A percentile compares a stretch with the other conserved stretches of the same genome.
Evolutionary conservation across 2,113 vertebrate genomes (phyloP).

Genomic region (Rutilus rutilus): DNA sequence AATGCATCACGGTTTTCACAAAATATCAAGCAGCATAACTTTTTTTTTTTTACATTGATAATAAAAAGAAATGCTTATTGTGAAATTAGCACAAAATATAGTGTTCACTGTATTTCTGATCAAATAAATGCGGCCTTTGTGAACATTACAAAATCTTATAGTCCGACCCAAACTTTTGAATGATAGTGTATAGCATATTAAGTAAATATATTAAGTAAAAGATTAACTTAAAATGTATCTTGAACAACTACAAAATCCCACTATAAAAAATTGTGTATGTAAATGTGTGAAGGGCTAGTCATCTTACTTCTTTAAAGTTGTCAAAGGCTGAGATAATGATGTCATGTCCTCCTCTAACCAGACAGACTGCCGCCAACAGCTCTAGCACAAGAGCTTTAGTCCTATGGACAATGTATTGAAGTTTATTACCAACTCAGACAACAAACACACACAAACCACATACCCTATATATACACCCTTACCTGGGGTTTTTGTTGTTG

Average conservation of each 20-base stretch:
- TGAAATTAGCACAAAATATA: too few relatives aligned
- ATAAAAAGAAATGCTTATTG: too few relatives aligned
- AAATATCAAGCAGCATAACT: too few relatives aligned
- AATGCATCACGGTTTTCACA: too few relatives aligned
- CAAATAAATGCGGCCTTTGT: too few relatives aligned
- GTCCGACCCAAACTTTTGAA: too few relatives aligned
- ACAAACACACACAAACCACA: neutral
- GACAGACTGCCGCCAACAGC: conserved; percentile 90
- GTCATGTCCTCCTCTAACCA: conserved; percentile 92
- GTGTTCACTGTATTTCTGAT: too few relatives aligned
- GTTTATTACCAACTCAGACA: neutral
- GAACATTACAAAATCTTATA: too few relatives aligned
- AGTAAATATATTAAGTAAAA: neutral
- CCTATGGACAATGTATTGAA: conserved; percentile 67
- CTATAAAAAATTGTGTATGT: neutral
- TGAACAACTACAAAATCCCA: neutral
- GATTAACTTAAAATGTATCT: neutral
- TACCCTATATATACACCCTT: conserved; percentile 41
- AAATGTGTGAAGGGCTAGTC: neutral
- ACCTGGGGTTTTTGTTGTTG: conserved; percentile 95
- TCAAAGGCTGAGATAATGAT: conserved; percentile 93
- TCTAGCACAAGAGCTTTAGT: conserved; percentile 95
- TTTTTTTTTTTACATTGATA: too few relatives aligned
- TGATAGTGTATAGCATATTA: too few relatives aligned
- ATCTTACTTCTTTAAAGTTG: conserved; percentile 91